Percentiles rank a stretch among this genome's conserved stretches.
These are phyloP conservation scores for Reticulitermes lucifugus DNA, from an alignment of 2,888 invertebrate genomes.

Conservation along the genomic window DNA sequence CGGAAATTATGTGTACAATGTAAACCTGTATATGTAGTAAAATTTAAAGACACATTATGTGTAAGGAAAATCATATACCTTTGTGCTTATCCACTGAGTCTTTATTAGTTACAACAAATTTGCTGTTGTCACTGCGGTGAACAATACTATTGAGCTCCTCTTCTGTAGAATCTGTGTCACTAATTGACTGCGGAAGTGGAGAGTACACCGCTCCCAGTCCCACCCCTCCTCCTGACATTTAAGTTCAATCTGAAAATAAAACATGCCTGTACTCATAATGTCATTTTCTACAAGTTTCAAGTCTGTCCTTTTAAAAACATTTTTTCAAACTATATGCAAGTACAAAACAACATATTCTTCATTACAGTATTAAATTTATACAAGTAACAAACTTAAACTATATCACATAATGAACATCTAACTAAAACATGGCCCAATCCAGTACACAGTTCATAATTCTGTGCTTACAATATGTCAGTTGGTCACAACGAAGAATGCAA, in stretches of 20 bases:
- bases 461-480: slow-evolving; percentile 23
- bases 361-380: too few species aligned
- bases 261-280: background rate
- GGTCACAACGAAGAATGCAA: slow-evolving; percentile 19
- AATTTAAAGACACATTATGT: background rate
- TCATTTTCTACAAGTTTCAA: too few species aligned
- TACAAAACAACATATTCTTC: too few species aligned
- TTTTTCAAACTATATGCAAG: too few species aligned
- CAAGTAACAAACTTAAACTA: too few species aligned
- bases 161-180: slow-evolving; percentile 83
- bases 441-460: background rate
- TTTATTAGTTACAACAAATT: slow-evolving; percentile 43
- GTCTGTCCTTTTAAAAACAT: too few species aligned
- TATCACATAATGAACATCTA: too few species aligned
- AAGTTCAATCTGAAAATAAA: slow-evolving; percentile 25
- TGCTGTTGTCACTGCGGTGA: slow-evolving; percentile 49
- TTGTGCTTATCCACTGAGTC: slow-evolving; percentile 46
- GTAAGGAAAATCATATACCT: slow-evolving; percentile 40
- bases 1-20: too few species aligned
- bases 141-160: slow-evolving; percentile 63
- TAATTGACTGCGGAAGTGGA: slow-evolving; percentile 80
- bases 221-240: slow-evolving; percentile 52
- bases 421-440: background rate
- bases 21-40: background rate
- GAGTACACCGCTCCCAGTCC: slow-evolving; percentile 68